Evolutionary conservation across 2,113 vertebrate species (phyloP), one percentile per base, ranked within the genome.

Genomic region (Chunga burmeisteri): DNA sequence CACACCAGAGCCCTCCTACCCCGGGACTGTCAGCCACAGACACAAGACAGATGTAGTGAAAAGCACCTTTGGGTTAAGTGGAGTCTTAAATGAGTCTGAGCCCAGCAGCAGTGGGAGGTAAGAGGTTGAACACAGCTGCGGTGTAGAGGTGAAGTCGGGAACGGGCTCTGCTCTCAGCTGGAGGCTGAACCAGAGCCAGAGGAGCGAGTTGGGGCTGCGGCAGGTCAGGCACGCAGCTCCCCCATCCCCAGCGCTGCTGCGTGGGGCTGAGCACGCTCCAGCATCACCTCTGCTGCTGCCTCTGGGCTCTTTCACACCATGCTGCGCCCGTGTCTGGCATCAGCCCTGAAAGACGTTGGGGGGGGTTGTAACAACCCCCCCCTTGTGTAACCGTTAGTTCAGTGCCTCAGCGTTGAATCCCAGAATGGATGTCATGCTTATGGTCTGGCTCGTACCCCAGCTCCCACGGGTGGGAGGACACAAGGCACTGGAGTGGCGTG

Each of bases 151-250:
- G 3, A 58, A n/a, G 46, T 50, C 63, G 22, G 67, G 58, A 80
- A 21, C 0, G 2, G 40, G 92, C 82, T 56, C 50, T 58, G 77
- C 95, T 75, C 67, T 30, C 29, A 9, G 55, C 81, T 34, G 89
- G 65, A 81, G 66, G 38, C 30, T 46, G 61, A 90, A 42, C 25
- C 12, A 6, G 49, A 58, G 50, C 80, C 0, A 6, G 58, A 77
- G 56, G 67, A 36, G 52, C 0, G 2, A 55, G 38, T 3, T 1
- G 13, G 50, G 36, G 70, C 87, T 15, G 77, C 1, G 0, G 72
- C 63, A 40, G 68, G 16, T 73, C 71, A 2, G 0, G 65, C 52
- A 8, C 32, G 0, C 1, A 2, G 61, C 65, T 38, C 44, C 52
- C 29, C 1, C 3, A 6, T 17, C 9, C 40, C 49, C 19, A 1